Evolutionary conservation across 2,888 invertebrate species (phyloP).

Genomic region (Drosophila mayaguana): DNA sequence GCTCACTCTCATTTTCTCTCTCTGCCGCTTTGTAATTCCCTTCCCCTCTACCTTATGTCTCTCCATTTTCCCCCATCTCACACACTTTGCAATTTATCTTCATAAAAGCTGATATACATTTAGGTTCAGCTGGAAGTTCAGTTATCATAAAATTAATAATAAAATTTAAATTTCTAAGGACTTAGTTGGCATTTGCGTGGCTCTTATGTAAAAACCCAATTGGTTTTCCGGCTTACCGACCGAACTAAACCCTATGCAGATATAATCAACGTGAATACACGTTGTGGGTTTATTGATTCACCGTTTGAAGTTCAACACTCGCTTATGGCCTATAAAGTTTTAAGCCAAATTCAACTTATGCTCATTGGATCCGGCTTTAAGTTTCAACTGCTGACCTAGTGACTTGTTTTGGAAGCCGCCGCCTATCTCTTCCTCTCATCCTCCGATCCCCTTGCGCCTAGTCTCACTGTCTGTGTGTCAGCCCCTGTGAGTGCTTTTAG

Average conservation of each 20-base stretch:
- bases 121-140: background rate
- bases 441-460: background rate
- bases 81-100: slow-evolving; percentile 1
- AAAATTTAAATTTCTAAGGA: slow-evolving; percentile 33
- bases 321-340: slow-evolving; percentile 48
- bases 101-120: background rate
- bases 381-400: slow-evolving; percentile 65
- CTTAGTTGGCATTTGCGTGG: slow-evolving; percentile 29
- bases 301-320: slow-evolving; percentile 45
- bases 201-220: slow-evolving; percentile 37
- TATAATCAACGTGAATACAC: slow-evolving; percentile 34
- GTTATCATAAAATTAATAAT: slow-evolving; percentile 19
- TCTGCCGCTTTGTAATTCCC: background rate
- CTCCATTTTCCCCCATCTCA: background rate
- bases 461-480: slow-evolving; percentile 7
- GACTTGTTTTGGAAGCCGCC: slow-evolving; percentile 15
- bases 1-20: background rate
- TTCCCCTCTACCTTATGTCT: background rate
- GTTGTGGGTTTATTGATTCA: slow-evolving; percentile 24
- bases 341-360: slow-evolving; percentile 44
- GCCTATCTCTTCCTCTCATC: background rate
- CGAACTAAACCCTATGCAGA: slow-evolving; percentile 16
- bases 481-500: slow-evolving; percentile 18
- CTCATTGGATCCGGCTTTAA: slow-evolving; percentile 56
- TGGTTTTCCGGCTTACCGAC: slow-evolving; percentile 37